These are phyloP conservation scores for Numida meleagris DNA, from an alignment of 2,113 vertebrate genomes.

Conservation along the genomic window DNA sequence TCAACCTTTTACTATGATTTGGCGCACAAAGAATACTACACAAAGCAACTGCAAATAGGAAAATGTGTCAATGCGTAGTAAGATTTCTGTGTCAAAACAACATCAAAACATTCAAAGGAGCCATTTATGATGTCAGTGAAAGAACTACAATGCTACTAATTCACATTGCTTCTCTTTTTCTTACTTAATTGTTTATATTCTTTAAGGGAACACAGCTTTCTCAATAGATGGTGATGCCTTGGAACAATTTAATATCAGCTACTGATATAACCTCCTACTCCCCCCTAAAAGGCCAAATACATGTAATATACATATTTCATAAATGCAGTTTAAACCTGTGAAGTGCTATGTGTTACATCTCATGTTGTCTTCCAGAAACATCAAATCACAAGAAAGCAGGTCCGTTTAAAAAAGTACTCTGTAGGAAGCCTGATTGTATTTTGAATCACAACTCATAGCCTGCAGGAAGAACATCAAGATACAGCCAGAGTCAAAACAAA, in stretches of 20 bases:
- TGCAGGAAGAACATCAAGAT: background rate
- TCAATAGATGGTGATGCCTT: background rate
- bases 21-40: background rate
- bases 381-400: rapidly evolving
- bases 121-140: slow-evolving; percentile 49
- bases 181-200: slow-evolving; percentile 35
- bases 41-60: slow-evolving; percentile 36
- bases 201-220: background rate
- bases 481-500: background rate
- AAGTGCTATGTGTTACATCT: background rate
- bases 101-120: slow-evolving; percentile 52
- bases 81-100: slow-evolving; percentile 56
- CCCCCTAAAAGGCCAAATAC: background rate
- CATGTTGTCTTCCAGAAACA: background rate
- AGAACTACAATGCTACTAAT: slow-evolving; percentile 13
- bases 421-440: background rate
- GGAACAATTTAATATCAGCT: background rate
- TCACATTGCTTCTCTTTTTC: background rate
- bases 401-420: background rate
- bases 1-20: slow-evolving; percentile 38
- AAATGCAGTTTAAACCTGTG: background rate
- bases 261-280: background rate
- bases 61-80: slow-evolving; percentile 37
- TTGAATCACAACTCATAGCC: background rate
- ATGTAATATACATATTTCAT: background rate